These are phyloP conservation scores for Staurois parvus DNA, from an alignment of 2,797 vertebrate genomes.

Conservation along the genomic window DNA sequence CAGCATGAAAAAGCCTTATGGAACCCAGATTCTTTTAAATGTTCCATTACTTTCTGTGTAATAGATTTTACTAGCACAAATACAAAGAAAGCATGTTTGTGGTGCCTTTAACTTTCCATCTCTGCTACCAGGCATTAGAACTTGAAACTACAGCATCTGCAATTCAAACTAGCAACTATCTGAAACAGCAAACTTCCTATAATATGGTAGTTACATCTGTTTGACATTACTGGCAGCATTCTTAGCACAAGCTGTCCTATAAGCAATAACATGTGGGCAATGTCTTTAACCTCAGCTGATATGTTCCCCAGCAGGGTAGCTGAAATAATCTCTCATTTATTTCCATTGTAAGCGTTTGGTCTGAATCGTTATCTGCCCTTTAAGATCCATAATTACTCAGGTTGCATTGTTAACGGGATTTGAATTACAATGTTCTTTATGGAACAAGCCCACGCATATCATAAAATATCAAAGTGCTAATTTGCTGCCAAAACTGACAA, in stretches of 20 bases:
- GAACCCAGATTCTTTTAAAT: not conserved
- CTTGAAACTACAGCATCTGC: conserved; percentile 32
- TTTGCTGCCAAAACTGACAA: conserved; percentile 55
- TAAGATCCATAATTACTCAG: conserved; percentile 42
- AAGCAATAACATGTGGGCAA: conserved; percentile 37
- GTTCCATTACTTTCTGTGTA: not conserved
- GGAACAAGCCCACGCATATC: conserved; percentile 48
- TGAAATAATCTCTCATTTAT: conserved; percentile 47
- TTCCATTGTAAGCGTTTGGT: conserved; percentile 32
- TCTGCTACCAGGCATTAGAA: not conserved
- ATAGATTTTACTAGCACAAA: not conserved
- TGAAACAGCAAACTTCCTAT: not conserved
- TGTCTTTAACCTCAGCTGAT: conserved; percentile 44
- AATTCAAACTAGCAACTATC: conserved; percentile 23
- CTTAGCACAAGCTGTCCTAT: conserved; percentile 32
- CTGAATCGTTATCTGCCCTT: conserved; percentile 39
- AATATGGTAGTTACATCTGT: conserved; percentile 30
- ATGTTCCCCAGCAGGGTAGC: conserved; percentile 37
- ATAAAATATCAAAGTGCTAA: conserved; percentile 47
- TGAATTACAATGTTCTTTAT: conserved; percentile 48
- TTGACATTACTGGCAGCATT: conserved; percentile 27
- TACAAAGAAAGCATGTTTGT: not conserved
- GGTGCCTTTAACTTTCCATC: not conserved
- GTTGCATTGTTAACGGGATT: conserved; percentile 49
- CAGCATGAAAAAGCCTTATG: no score